Base-by-base conservation (phyloP, 2,888 invertebrate species). In the Automeris io region DNA sequence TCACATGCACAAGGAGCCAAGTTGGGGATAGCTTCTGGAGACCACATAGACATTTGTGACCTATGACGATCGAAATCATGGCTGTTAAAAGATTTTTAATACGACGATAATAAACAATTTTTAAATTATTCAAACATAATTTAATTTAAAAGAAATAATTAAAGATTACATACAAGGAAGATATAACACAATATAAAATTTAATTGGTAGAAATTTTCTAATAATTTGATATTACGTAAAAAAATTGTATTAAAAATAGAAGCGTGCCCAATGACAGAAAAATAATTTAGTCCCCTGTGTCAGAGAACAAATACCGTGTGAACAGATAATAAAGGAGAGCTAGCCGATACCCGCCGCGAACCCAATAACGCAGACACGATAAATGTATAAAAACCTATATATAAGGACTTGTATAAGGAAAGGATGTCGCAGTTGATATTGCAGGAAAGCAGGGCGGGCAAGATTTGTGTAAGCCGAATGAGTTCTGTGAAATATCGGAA, bases 281-380 rank as follows among this genome's bases (percentile, higher is more conserved):
- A 64, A 68, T 73, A 71, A 72, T 71, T 70, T 67, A 61, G 63
- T 61, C 46, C 51, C 57, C 59, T 63, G 57, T 63, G 57, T 60
- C 47, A 46, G 55, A 54, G 62, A 67, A 70, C 67, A 71, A 73
- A 73, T 67, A 65, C 65, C 66, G 66, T 70, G 70, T 67, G 65
- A 67, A 68, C 66, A 64, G 66, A 71, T 71, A 77, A 73, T 73
- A 74, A 70, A 68, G 57, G 67, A 54, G 61, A 60, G 57, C 52
- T 60, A 49, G 63, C 61, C 61, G 49, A 59, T 60, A 58, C 62
- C 64, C 61, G 55, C 45, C 54, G 56, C 57, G 53, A 56, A 64
- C 61, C 65, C 67, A 69, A 72, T 71, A 72, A 62, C 53, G 57
- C 43, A 43, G 56, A 60, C 51, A 54, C 56, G 54, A 51, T 61